Percentiles rank a stretch among this genome's conserved stretches.
Conservation (phyloP, 2,113 vertebrate genomes). For the Cebidichthys violaceus region DNA sequence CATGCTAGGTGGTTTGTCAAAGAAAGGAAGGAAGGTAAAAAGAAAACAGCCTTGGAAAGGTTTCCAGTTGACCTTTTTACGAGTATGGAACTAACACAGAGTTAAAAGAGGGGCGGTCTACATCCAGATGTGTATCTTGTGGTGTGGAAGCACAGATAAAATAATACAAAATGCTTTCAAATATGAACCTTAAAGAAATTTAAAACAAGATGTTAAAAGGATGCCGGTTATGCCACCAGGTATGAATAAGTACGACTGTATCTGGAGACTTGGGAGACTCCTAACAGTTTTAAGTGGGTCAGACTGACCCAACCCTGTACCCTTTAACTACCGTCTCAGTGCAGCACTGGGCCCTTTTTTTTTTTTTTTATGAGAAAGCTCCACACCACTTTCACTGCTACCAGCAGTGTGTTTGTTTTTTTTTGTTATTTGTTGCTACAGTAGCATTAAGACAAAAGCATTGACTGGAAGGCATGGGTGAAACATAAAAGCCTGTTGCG, state of each 20-base stretch:
- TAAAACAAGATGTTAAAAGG: background rate
- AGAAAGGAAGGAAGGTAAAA: background rate
- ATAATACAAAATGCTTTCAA: background rate
- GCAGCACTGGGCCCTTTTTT: background rate
- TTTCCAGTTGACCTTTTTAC: background rate
- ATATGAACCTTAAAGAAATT: background rate
- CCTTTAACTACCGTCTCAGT: slow-evolving; percentile 16
- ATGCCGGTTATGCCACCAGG: slow-evolving; percentile 4
- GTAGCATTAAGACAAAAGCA: slow-evolving; percentile 72
- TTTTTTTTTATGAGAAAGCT: slow-evolving; percentile 44
- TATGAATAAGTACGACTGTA: slow-evolving; percentile 9
- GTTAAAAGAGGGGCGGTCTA: background rate
- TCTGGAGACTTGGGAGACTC: background rate
- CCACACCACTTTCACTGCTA: slow-evolving; percentile 25
- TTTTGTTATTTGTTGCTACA: slow-evolving; percentile 45
- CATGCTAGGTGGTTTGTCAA: background rate
- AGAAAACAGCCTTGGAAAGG: background rate
- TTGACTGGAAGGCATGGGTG: slow-evolving; percentile 63
- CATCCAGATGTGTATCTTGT: background rate
- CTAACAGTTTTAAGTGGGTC: slow-evolving; percentile 15
- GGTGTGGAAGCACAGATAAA: background rate
- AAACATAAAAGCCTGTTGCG: slow-evolving; percentile 63
- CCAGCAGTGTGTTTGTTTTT: slow-evolving; percentile 33
- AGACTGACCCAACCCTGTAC: slow-evolving; percentile 23
- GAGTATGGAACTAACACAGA: background rate